These are phyloP conservation scores for Urophycis tenuis DNA, from an alignment of 2,797 vertebrate species.

Conservation along the genomic window DNA sequence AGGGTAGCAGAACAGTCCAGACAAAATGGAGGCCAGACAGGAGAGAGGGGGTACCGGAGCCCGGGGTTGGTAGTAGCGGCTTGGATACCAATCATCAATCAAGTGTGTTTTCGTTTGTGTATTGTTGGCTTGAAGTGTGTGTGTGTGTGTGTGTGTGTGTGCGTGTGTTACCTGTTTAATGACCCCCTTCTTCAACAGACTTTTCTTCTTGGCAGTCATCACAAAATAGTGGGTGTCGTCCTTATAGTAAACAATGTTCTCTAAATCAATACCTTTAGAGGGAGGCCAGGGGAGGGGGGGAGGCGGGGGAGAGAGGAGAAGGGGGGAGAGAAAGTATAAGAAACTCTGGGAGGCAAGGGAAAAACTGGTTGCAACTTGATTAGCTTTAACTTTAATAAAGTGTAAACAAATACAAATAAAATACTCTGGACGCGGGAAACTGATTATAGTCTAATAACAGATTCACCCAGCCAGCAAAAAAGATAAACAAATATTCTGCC, in stretches of 20 bases:
- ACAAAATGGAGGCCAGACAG: background rate
- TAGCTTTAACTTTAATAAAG: background rate
- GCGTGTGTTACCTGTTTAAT: conserved; percentile 77
- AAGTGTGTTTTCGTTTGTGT: background rate
- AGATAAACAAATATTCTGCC: background rate
- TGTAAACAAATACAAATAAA: background rate
- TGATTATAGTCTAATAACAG: background rate
- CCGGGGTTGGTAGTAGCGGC: background rate
- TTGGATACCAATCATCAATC: background rate
- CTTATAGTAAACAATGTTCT: conserved; percentile 98
- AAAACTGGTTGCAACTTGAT: background rate
- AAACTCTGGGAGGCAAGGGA: background rate
- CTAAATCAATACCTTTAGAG: conserved; percentile 85
- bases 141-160: conserved; percentile 15
- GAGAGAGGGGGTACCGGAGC: background rate
- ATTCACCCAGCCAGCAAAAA: background rate
- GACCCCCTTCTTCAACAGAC: conserved; percentile 84
- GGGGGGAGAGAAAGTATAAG: background rate
- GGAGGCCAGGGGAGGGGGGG: no score
- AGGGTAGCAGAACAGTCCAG: no score
- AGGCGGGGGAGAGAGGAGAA: conserved; percentile 4
- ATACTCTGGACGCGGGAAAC: background rate
- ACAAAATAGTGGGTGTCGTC: conserved; percentile 97
- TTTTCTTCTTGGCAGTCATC: conserved; percentile 97
- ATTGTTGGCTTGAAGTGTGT: background rate